A percentile compares a stretch with the other conserved stretches of the same genome.
phyloP scores from a whole-genome alignment of 2,888 invertebrate species.

The Augochlorella aurata region DNA sequence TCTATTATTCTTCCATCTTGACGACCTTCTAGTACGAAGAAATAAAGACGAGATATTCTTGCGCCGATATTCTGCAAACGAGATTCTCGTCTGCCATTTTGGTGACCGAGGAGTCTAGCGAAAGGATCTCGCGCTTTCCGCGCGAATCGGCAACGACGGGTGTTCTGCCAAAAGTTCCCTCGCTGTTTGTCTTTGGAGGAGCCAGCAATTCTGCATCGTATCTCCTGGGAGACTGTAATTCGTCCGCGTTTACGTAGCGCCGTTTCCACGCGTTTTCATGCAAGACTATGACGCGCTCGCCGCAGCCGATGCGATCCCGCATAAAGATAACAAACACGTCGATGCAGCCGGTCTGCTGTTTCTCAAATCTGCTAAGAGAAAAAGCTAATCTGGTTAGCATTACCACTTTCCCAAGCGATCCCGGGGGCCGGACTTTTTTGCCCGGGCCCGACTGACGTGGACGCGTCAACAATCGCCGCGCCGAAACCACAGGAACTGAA shows the following conservation, averaged over 20 bases:
- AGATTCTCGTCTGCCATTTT: not conserved
- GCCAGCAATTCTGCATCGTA: slow-evolving; percentile 72
- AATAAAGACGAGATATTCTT: not conserved
- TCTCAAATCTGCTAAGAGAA: slow-evolving; percentile 64
- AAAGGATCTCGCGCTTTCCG: not conserved
- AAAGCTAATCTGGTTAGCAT: slow-evolving; percentile 67
- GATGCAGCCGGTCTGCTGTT: slow-evolving; percentile 65
- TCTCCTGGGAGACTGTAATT: slow-evolving; percentile 72
- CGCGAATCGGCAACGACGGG: not conserved
- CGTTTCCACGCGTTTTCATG: slow-evolving; percentile 58
- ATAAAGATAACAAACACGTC: slow-evolving; percentile 75
- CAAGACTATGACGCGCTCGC: slow-evolving; percentile 61
- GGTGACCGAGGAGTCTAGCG: not conserved
- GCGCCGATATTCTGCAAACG: not conserved
- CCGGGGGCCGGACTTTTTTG: slow-evolving; percentile 28
- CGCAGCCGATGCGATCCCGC: slow-evolving; percentile 64
- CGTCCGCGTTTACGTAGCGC: slow-evolving; percentile 69
- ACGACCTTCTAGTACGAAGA: not conserved
- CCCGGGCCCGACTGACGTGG: not conserved
- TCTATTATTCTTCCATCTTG: not conserved
- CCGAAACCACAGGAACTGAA: slow-evolving; percentile 11
- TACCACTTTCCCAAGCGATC: slow-evolving; percentile 48
- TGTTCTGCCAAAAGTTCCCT: slow-evolving; percentile 24
- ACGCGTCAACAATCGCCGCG: slow-evolving; percentile 27
- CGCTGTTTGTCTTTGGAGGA: slow-evolving; percentile 61